phyloP scores from a whole-genome alignment of 2,113 vertebrate genomes.

The Seriola quinqueradiata region DNA sequence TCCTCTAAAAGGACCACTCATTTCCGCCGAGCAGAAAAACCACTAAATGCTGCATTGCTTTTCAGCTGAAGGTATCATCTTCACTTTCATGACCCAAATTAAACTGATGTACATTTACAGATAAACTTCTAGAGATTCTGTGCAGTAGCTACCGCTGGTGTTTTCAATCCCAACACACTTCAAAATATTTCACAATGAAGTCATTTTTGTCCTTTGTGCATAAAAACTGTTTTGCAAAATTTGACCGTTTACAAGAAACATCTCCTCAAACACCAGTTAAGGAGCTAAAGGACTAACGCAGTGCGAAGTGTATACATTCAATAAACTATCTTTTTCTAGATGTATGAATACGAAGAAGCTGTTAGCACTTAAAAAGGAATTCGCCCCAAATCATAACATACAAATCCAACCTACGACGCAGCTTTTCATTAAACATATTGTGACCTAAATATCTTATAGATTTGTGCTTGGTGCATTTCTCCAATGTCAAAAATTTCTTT shows the following conservation, averaged over 20 bases:
- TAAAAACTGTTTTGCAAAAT: neutral
- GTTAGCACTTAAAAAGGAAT: slow-evolving; percentile 23
- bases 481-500: neutral
- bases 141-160: neutral
- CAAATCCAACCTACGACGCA: neutral
- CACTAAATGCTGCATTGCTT: no score
- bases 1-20: neutral
- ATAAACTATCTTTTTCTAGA: neutral
- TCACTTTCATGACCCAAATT: neutral
- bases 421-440: neutral
- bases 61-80: neutral
- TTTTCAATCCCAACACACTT: neutral
- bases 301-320: neutral
- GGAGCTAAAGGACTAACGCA: neutral
- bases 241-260: neutral
- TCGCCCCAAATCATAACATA: slow-evolving; percentile 19
- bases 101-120: neutral
- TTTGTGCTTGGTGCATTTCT: neutral
- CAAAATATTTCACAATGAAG: neutral
- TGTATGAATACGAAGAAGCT: slow-evolving; percentile 15
- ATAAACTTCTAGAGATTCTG: neutral
- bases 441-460: slow-evolving; percentile 4
- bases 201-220: neutral
- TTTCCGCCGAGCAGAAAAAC: neutral
- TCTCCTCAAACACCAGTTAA: slow-evolving; percentile 1